Conservation (phyloP, 2,797 vertebrate species). For the Acipenser transmontanus region DNA sequence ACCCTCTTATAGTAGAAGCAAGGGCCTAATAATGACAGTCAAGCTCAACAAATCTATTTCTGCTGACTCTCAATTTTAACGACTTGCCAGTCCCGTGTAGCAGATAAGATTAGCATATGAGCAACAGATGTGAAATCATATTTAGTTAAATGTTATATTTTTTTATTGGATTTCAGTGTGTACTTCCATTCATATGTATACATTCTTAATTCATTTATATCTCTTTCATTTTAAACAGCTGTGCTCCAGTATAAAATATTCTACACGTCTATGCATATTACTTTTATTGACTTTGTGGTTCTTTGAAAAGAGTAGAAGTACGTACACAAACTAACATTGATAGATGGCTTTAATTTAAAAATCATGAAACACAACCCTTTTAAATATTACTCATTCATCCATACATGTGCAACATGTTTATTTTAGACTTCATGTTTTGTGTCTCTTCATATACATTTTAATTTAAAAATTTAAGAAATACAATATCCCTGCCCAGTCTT, state of each 20-base stretch:
- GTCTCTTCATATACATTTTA: too few species aligned
- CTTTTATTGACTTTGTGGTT: conserved; percentile 21
- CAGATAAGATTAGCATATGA: conserved; percentile 29
- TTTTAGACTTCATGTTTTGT: background rate
- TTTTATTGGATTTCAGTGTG: conserved; percentile 22
- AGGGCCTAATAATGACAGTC: too few species aligned
- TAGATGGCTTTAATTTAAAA: conserved; percentile 34
- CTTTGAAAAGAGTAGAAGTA: conserved; percentile 18
- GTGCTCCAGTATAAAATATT: conserved; percentile 19
- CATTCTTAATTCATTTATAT: conserved; percentile 39
- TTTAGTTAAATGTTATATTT: conserved; percentile 19
- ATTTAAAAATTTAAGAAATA: too few species aligned
- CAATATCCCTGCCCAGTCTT: too few species aligned
- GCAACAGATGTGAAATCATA: conserved; percentile 29
- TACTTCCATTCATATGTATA: conserved; percentile 26
- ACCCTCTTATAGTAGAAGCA: too few species aligned
- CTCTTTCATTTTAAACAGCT: conserved; percentile 35
- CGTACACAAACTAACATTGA: conserved; percentile 28
- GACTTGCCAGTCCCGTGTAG: conserved; percentile 26
- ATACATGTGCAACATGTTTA: conserved; percentile 8
- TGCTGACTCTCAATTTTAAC: conserved; percentile 19
- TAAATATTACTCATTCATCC: conserved; percentile 18
- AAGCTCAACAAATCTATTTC: too few species aligned
- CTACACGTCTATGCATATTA: conserved; percentile 11
- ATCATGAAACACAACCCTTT: conserved; percentile 18